A percentile compares a stretch with the other conserved stretches of the same genome.
Evolutionary conservation across 2,888 invertebrate species (phyloP).

Genomic region (Ennomos fuscantarius): DNA sequence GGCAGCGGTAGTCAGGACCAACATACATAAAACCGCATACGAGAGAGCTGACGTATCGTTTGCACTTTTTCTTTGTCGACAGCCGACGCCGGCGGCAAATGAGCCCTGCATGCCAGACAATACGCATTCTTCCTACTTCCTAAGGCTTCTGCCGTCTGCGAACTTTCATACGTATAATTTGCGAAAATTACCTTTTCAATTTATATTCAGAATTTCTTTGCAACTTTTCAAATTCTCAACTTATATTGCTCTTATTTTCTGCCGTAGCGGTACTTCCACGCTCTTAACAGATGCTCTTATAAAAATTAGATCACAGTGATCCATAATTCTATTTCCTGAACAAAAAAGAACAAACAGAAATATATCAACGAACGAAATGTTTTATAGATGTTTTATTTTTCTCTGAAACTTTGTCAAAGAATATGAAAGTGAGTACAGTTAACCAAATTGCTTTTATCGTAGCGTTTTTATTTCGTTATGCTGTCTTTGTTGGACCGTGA

Average conservation of each 20-base stretch:
- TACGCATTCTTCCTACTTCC: slow-evolving; percentile 57
- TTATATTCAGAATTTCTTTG: slow-evolving; percentile 21
- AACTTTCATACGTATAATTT: slow-evolving; percentile 64
- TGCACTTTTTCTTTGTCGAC: slow-evolving; percentile 58
- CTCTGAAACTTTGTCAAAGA: slow-evolving; percentile 49
- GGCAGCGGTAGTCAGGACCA: slow-evolving; percentile 17
- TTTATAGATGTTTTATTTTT: slow-evolving; percentile 46
- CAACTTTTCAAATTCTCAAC: slow-evolving; percentile 36
- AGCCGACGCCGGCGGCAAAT: slow-evolving; percentile 37
- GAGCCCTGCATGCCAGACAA: slow-evolving; percentile 42
- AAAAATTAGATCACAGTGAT: slow-evolving; percentile 39
- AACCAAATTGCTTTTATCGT: slow-evolving; percentile 58
- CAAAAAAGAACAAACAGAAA: slow-evolving; percentile 45
- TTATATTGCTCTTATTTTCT: slow-evolving; percentile 36
- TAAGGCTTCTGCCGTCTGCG: slow-evolving; percentile 53
- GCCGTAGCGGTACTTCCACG: slow-evolving; percentile 32
- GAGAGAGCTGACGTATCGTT: slow-evolving; percentile 50
- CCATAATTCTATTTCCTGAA: slow-evolving; percentile 48
- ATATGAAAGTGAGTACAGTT: slow-evolving; percentile 56
- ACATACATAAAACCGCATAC: slow-evolving; percentile 45
- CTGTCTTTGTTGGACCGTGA: slow-evolving; percentile 44
- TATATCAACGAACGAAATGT: slow-evolving; percentile 44
- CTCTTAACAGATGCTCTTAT: slow-evolving; percentile 24
- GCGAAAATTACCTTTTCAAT: slow-evolving; percentile 57
- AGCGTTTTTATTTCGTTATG: slow-evolving; percentile 53